Conservation (phyloP, 1,140 invertebrate genomes). For the Drosophila nannoptera region DNA sequence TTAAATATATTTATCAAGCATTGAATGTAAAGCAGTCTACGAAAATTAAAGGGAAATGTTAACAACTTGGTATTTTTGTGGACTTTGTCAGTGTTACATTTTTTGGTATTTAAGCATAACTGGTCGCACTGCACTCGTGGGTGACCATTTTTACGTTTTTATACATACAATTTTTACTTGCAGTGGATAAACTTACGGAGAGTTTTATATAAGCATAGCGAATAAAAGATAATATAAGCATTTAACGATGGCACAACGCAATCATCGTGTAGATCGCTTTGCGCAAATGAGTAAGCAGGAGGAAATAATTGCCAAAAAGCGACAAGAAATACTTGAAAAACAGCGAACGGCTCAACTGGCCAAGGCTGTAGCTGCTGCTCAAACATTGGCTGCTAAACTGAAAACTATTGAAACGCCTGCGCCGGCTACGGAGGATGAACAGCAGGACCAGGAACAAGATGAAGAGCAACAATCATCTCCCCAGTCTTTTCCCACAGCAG, state of each 20-base stretch:
- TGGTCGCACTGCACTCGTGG: constrained; percentile 17
- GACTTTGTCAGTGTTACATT: not conserved
- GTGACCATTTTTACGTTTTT: constrained; percentile 26
- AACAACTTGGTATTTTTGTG: constrained; percentile 3
- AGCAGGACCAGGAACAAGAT: constrained; percentile 45
- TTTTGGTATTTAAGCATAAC: constrained; percentile 2
- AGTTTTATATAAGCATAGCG: constrained; percentile 38
- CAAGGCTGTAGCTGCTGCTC: constrained; percentile 78
- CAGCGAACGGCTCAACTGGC: constrained; percentile 81
- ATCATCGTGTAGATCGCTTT: constrained; percentile 72
- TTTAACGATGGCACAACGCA: constrained; percentile 68
- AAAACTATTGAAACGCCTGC: constrained; percentile 53
- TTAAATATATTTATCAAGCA: constrained; percentile 45
- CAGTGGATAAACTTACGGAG: constrained; percentile 14
- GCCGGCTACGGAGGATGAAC: not conserved
- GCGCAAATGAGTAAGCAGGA: constrained; percentile 84
- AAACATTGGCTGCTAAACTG: constrained; percentile 64
- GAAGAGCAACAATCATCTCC: constrained; percentile 11
- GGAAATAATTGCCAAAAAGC: constrained; percentile 87
- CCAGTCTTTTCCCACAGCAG: not conserved
- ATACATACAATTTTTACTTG: constrained; percentile 33
- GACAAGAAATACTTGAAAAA: constrained; percentile 85
- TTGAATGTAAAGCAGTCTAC: constrained; percentile 27
- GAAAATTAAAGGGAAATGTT: not conserved
- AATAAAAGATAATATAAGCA: constrained; percentile 13